Percentiles rank a stretch among this genome's conserved stretches.
Conservation (phyloP, 2,113 vertebrate genomes). For the Caloenas nicobarica region DNA sequence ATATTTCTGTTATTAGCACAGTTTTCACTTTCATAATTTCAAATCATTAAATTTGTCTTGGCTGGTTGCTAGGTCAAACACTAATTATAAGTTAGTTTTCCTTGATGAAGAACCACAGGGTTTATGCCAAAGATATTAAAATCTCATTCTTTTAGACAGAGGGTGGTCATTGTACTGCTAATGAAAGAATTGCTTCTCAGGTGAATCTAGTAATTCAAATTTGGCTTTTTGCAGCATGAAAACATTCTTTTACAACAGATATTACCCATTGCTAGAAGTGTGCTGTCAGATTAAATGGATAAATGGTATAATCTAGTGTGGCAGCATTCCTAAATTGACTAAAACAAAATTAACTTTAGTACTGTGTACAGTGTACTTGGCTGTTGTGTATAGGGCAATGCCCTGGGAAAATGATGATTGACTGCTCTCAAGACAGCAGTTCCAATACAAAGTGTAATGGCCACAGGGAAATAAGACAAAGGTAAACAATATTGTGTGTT, state of each 20-base stretch:
- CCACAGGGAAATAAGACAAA: not conserved
- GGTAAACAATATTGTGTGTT: not conserved
- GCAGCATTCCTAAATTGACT: slow-evolving; percentile 1
- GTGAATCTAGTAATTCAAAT: not conserved
- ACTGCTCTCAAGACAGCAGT: not conserved
- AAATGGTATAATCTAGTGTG: not conserved
- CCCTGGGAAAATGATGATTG: slow-evolving; percentile 3
- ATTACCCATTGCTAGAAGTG: not conserved
- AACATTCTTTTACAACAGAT: not conserved
- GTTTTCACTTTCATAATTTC: not conserved
- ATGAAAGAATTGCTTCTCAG: not conserved
- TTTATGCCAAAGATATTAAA: not conserved
- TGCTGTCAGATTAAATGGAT: slow-evolving; percentile 21
- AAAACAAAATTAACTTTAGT: slow-evolving; percentile 35
- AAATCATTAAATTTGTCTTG: not conserved
- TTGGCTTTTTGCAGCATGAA: not conserved
- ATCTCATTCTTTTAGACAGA: not conserved
- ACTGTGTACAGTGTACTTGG: not conserved
- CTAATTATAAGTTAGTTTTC: not conserved
- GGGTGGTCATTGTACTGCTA: not conserved
- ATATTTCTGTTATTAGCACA: not conserved
- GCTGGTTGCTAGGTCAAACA: not conserved
- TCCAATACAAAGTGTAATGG: not conserved
- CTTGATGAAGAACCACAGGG: not conserved
- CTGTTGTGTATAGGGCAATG: not conserved